Base-by-base conservation (phyloP, 2,888 invertebrate species). In the Pyrocoelia pectoralis region DNA sequence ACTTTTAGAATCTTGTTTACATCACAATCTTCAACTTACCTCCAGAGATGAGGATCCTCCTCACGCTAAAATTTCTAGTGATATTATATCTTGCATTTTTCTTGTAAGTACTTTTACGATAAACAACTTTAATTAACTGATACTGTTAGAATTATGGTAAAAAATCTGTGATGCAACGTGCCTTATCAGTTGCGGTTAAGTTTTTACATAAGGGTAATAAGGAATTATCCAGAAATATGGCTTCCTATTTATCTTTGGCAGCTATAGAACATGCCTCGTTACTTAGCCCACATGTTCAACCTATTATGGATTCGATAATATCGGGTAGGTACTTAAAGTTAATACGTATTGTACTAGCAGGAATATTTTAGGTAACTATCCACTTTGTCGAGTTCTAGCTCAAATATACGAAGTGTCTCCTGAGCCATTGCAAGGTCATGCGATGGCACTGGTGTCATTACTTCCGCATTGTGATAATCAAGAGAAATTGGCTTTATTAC, bases 1-100 rank as follows among this genome's bases (percentile, higher is more conserved):
- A 40, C 83, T 97, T 55, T 83, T 97, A 63, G 93, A 95, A 83
- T 92, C 93, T 28, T 97, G 96, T 76, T 83, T 97, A 70, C 89
- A 92, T 77, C 94, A 96, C 84, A 94, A 94, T 81, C 84, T 96
- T 70, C 92, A 93, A 82, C 92, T 94, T 0, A 83, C 87, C 28
- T 82, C 86, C 15, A 84, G 89, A 72, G 93, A 94, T 81, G 93
- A 93, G 76, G 96, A 97, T 83, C 94, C 96, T 33, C 96, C 97
- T 1, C 97, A 97, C 85, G 95, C 96, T 49, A 97, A 97, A 83
- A 97, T 97, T 76, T 95, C 96, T 14, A 94, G 95, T 48, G 97
- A 97, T 83, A 90, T 97, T 68, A 92, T 97, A 77, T 95, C 95
- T 70, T 95, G 95, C 82, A 91, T 97, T 80, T 97, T 97, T 83